A percentile compares a stretch with the other conserved stretches of the same genome.
phyloP scores from a whole-genome alignment of 2,888 invertebrate genomes.

The Lithosia quadra region DNA sequence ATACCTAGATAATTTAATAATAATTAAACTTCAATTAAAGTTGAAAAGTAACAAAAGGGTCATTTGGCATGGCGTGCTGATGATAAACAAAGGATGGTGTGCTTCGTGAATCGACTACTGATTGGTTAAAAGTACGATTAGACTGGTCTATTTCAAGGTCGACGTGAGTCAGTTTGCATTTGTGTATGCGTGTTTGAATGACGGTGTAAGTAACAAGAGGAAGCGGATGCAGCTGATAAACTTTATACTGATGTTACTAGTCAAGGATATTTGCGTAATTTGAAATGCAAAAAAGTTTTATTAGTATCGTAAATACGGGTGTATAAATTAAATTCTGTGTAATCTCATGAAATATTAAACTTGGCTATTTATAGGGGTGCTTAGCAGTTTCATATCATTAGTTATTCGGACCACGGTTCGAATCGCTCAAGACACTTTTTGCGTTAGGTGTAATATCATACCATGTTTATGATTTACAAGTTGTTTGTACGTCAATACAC shows the following conservation, averaged over 20 bases:
- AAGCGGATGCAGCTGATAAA: constrained; percentile 46
- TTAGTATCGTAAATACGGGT: not conserved
- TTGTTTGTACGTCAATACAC: not conserved
- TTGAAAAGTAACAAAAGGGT: constrained; percentile 60
- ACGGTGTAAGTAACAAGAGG: constrained; percentile 46
- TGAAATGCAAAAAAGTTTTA: constrained; percentile 3
- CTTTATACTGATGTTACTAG: constrained; percentile 2
- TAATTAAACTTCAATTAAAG: constrained; percentile 39
- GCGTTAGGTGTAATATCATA: not conserved
- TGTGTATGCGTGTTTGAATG: constrained; percentile 68
- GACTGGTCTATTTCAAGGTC: constrained; percentile 83
- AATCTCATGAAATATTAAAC: not conserved
- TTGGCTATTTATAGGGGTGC: not conserved
- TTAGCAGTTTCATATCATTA: no score
- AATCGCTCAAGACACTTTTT: no score
- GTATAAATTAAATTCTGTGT: not conserved
- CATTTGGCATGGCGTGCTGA: constrained; percentile 65
- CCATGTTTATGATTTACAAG: not conserved
- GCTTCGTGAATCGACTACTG: constrained; percentile 73
- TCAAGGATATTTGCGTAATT: not conserved
- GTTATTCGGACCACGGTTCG: no score
- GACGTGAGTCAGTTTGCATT: constrained; percentile 75
- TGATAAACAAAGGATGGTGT: constrained; percentile 75
- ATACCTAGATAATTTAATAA: constrained; percentile 36
- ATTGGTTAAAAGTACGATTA: constrained; percentile 84